phyloP scores from a whole-genome alignment of 2,797 vertebrate species.

The Muscicapa striata region DNA sequence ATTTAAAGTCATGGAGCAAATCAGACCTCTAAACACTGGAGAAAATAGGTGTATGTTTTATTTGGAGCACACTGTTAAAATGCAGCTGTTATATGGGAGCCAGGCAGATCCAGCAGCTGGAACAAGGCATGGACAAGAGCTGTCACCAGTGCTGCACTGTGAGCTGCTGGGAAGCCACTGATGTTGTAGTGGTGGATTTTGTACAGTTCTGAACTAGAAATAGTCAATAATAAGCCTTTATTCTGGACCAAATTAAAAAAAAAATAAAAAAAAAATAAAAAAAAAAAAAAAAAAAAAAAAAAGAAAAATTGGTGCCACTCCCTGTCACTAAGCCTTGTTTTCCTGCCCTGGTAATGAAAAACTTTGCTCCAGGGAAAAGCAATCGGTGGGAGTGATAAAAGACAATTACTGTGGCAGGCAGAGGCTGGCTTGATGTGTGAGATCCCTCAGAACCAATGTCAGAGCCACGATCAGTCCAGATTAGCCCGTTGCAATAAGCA shows the following conservation, averaged over 20 bases:
- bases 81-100: background rate
- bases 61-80: background rate
- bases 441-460: background rate
- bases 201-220: background rate
- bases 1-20: background rate
- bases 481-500: background rate
- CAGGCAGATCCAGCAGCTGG: background rate
- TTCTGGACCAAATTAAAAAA: background rate
- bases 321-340: background rate
- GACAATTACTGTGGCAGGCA: background rate
- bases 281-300: background rate
- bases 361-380: conserved; percentile 31
- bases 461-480: background rate
- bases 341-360: background rate
- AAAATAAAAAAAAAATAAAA: background rate
- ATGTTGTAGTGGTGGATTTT: background rate
- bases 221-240: background rate
- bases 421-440: background rate
- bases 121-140: background rate
- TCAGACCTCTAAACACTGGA: background rate
- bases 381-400: background rate
- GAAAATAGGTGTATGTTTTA: background rate
- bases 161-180: background rate
- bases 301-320: background rate
- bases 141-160: fast-evolving